phyloP scores from a whole-genome alignment of 2,797 vertebrate genomes.

The Trachurus trachurus region DNA sequence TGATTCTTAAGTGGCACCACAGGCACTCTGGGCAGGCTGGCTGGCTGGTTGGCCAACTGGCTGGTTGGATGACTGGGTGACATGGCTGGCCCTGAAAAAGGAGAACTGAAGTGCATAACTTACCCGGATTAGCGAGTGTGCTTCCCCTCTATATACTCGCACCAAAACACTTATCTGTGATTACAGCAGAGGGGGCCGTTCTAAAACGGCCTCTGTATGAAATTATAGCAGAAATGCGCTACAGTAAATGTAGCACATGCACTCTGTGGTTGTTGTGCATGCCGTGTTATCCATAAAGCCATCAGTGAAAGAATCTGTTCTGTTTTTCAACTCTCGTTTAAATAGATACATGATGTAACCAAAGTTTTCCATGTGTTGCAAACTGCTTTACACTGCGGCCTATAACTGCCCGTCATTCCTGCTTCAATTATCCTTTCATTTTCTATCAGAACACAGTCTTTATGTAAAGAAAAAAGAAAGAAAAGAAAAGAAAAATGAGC shows the following conservation, averaged over 20 bases:
- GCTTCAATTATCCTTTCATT: neutral
- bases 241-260: too few species aligned
- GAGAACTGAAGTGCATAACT: constrained; percentile 54
- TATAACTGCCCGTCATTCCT: neutral
- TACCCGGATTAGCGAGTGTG: constrained; percentile 54
- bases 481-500: too few species aligned
- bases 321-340: constrained; percentile 11
- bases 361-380: constrained; percentile 17
- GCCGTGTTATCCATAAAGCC: constrained; percentile 8
- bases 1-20: constrained; percentile 84
- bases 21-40: constrained; percentile 57
- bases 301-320: constrained; percentile 4
- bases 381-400: neutral
- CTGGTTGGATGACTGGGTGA: constrained; percentile 52
- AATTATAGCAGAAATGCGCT: constrained; percentile 1
- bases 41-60: constrained; percentile 49
- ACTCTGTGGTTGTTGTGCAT: neutral
- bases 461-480: too few species aligned
- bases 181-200: constrained; percentile 23
- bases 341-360: neutral
- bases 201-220: constrained; percentile 15
- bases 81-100: constrained; percentile 40
- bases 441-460: too few species aligned
- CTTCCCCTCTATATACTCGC: constrained; percentile 24
- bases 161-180: constrained; percentile 56